Evolutionary conservation across 2,113 vertebrate species (phyloP).

Genomic region (Tamias sibiricus): DNA sequence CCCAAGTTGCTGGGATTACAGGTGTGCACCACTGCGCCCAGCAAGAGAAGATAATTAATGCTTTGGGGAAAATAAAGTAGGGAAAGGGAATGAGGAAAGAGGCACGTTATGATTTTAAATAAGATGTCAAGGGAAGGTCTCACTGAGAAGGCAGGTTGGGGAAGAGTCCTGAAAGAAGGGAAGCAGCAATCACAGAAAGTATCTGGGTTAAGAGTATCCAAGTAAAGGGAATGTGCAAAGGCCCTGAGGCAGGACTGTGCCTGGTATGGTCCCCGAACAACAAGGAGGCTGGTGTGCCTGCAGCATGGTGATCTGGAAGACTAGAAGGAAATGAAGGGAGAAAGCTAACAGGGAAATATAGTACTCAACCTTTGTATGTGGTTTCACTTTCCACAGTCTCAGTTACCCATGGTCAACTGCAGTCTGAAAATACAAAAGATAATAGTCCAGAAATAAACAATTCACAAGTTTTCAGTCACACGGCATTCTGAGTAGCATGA

Average conservation of each 20-base stretch:
- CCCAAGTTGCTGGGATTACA: too few species aligned
- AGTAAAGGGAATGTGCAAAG: neutral
- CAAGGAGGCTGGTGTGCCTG: neutral
- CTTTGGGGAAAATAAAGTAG: neutral
- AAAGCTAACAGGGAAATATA: neutral
- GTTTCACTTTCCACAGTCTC: neutral
- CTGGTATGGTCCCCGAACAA: neutral
- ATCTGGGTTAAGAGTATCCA: neutral
- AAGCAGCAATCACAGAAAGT: neutral
- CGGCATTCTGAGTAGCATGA: too few species aligned
- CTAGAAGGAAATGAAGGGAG: neutral
- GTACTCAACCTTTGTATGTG: too few species aligned
- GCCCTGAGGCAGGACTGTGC: neutral
- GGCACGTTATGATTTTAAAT: neutral
- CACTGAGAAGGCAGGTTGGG: neutral
- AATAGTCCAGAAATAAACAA: neutral
- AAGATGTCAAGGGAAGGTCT: neutral
- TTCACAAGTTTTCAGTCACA: neutral
- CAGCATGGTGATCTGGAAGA: neutral
- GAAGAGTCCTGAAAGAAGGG: neutral
- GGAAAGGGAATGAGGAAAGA: neutral
- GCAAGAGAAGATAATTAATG: rapidly evolving
- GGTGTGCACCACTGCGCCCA: too few species aligned
- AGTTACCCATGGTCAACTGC: too few species aligned
- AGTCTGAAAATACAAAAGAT: neutral